Conservation (phyloP, 2,888 invertebrate species). For the Cetonia aurata region DNA sequence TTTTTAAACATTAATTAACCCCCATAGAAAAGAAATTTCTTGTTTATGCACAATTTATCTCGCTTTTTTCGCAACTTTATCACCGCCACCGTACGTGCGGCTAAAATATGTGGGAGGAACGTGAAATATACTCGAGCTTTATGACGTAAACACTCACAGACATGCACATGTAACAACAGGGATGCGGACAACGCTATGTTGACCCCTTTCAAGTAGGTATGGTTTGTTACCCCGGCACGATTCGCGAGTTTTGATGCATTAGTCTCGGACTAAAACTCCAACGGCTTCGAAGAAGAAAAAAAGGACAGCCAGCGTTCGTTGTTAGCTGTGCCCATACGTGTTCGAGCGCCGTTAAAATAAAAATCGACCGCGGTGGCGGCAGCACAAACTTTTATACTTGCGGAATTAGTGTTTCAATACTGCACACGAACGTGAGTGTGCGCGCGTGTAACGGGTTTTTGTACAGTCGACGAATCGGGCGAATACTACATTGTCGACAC, state of each 20-base stretch:
- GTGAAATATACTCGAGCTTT: slow-evolving; percentile 22
- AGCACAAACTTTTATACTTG: slow-evolving; percentile 12
- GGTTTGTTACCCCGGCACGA: slow-evolving; percentile 33
- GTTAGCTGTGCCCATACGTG: background rate
- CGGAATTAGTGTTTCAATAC: slow-evolving; percentile 31
- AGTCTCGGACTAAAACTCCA: slow-evolving; percentile 31
- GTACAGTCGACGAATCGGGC: background rate
- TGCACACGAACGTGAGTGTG: slow-evolving; percentile 10
- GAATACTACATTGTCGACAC: background rate
- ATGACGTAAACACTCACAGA: background rate
- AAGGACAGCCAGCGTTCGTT: background rate
- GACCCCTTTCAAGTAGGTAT: slow-evolving; percentile 24
- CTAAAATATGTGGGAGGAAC: slow-evolving; percentile 20
- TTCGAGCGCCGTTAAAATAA: background rate
- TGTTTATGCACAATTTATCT: slow-evolving; percentile 24
- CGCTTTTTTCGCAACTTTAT: slow-evolving; percentile 1
- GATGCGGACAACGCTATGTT: slow-evolving; percentile 8
- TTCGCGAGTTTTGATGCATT: slow-evolving; percentile 29
- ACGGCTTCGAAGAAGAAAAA: slow-evolving; percentile 17
- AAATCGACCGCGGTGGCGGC: background rate
- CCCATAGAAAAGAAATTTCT: slow-evolving; percentile 1
- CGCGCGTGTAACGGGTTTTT: slow-evolving; percentile 13
- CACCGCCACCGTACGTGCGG: slow-evolving; percentile 1
- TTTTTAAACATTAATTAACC: slow-evolving; percentile 5
- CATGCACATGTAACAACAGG: background rate